These are phyloP conservation scores for Aphelenchoides bicaudatus DNA, from an alignment of 2,888 invertebrate genomes.

Conservation along the genomic window DNA sequence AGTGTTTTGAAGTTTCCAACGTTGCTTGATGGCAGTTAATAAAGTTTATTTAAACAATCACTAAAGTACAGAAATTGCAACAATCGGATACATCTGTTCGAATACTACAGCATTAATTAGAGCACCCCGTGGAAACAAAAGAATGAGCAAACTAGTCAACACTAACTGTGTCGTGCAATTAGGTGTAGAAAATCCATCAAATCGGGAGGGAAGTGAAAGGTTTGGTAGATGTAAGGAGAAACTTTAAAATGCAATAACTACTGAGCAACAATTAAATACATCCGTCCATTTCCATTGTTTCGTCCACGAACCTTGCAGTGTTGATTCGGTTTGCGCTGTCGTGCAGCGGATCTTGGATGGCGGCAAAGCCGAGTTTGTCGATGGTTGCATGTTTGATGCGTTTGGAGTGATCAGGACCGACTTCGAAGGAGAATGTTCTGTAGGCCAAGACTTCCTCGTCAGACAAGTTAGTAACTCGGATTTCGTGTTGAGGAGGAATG, in stretches of 20 bases:
- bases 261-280: background rate
- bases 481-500: slow-evolving; percentile 33
- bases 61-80: background rate
- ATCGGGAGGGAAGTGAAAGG: slow-evolving; percentile 1
- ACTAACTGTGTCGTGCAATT: background rate
- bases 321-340: background rate
- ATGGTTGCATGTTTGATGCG: slow-evolving; percentile 19
- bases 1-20: no score
- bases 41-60: no score
- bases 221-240: background rate
- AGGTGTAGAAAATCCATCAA: background rate
- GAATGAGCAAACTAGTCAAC: background rate
- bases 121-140: no score
- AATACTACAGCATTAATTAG: no score
- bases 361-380: background rate
- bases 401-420: slow-evolving; percentile 50
- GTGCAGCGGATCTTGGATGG: slow-evolving; percentile 5
- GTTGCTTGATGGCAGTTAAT: no score
- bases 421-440: slow-evolving; percentile 56
- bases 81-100: no score
- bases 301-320: background rate
- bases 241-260: no score
- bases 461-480: background rate
- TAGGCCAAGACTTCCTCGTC: slow-evolving; percentile 39
- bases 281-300: slow-evolving; percentile 14